A percentile compares a stretch with the other conserved stretches of the same genome.
Evolutionary conservation across 2,113 vertebrate species (phyloP).

Genomic region (Riparia riparia): DNA sequence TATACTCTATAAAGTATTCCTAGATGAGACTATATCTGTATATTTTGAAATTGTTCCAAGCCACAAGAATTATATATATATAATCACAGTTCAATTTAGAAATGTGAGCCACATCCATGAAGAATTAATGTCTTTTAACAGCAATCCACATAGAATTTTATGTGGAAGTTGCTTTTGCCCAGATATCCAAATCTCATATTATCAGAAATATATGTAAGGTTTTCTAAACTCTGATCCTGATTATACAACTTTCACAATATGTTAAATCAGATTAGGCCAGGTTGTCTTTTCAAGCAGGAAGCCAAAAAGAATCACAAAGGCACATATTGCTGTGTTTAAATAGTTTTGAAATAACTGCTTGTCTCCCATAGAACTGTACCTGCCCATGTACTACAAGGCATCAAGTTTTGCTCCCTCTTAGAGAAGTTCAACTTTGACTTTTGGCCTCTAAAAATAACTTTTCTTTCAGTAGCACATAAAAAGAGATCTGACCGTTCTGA

Average conservation of each 20-base stretch:
- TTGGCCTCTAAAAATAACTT: background rate
- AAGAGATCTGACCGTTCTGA: background rate
- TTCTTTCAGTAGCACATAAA: background rate
- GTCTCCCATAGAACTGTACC: background rate
- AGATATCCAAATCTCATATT: background rate
- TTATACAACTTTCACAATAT: background rate
- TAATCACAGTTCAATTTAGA: background rate
- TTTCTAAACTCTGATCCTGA: background rate
- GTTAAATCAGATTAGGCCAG: background rate
- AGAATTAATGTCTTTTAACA: background rate
- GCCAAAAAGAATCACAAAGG: background rate
- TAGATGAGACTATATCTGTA: background rate
- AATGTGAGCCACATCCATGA: background rate
- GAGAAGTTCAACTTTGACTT: background rate
- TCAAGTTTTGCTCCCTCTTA: background rate
- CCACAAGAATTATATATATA: background rate
- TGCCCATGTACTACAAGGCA: background rate
- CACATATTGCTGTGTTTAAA: background rate
- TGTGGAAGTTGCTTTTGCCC: background rate
- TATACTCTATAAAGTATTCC: background rate
- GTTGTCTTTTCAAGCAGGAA: background rate
- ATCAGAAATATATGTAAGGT: background rate
- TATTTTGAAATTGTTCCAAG: background rate
- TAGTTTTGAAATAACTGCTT: background rate
- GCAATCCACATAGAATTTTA: background rate